A percentile compares a stretch with the other conserved stretches of the same genome.
These are phyloP conservation scores for Xanthia icteritia DNA, from an alignment of 2,888 invertebrate genomes.

Conservation along the genomic window DNA sequence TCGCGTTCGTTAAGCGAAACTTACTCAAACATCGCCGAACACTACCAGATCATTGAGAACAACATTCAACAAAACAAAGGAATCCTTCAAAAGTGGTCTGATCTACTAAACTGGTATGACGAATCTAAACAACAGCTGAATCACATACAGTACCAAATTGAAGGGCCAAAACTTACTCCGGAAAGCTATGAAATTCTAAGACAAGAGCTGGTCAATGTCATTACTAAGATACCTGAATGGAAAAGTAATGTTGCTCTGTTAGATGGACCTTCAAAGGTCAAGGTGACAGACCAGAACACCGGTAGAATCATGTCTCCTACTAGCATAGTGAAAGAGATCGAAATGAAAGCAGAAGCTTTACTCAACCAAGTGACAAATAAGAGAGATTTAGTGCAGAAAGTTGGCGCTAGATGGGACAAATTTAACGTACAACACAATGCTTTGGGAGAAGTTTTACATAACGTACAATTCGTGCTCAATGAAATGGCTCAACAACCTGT, in stretches of 20 bases:
- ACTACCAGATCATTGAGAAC: conserved; percentile 94
- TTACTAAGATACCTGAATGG: conserved; percentile 93
- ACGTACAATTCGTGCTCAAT: conserved; percentile 90
- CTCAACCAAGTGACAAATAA: conserved; percentile 92
- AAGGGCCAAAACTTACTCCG: conserved; percentile 93
- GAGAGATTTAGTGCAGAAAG: conserved; percentile 92
- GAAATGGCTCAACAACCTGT: conserved; percentile 89
- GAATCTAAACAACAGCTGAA: conserved; percentile 94
- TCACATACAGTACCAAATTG: conserved; percentile 95
- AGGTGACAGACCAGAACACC: conserved; percentile 93
- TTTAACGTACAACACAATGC: conserved; percentile 94
- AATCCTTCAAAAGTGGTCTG: conserved; percentile 95
- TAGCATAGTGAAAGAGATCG: conserved; percentile 93
- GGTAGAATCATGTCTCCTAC: conserved; percentile 94
- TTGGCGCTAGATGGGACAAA: conserved; percentile 94
- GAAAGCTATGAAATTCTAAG: conserved; percentile 93
- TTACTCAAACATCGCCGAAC: conserved; percentile 93
- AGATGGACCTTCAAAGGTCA: conserved; percentile 92
- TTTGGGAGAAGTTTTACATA: conserved; percentile 92
- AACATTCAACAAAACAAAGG: conserved; percentile 94
- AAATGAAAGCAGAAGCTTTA: conserved; percentile 92
- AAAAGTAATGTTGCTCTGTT: conserved; percentile 92
- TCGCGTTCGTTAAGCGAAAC: conserved; percentile 93
- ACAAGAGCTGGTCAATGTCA: conserved; percentile 92
- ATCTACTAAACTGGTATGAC: conserved; percentile 95